phyloP scores from a whole-genome alignment of 1,140 invertebrate species.

The Drosophila virilis region DNA sequence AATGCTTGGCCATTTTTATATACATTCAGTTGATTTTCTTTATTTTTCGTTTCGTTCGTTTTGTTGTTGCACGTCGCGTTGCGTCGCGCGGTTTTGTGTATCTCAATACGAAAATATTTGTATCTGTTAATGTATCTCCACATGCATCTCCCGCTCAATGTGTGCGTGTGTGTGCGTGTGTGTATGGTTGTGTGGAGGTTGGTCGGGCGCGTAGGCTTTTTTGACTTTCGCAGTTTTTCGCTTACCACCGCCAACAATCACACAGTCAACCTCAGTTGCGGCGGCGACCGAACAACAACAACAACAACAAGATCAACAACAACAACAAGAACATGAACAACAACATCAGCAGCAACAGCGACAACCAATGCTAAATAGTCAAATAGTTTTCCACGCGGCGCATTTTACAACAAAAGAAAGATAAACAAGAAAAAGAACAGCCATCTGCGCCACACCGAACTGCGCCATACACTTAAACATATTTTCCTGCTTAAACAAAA shows the following conservation, averaged over 20 bases:
- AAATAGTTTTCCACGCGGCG: conserved; percentile 57
- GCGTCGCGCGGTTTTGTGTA: conserved; percentile 59
- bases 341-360: background rate
- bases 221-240: conserved; percentile 46
- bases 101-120: conserved; percentile 28
- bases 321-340: conserved; percentile 3
- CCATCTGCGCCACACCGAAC: background rate
- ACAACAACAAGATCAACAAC: conserved; percentile 21
- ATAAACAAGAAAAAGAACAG: conserved; percentile 23
- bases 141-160: conserved; percentile 25
- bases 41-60: conserved; percentile 31
- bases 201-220: conserved; percentile 45
- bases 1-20: conserved; percentile 71
- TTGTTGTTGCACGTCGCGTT: conserved; percentile 39
- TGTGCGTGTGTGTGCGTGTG: conserved; percentile 14
- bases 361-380: conserved; percentile 52
- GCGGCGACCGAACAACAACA: conserved; percentile 46
- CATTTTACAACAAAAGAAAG: conserved; percentile 46
- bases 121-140: conserved; percentile 8
- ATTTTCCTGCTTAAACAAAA: too few species aligned
- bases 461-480: too few species aligned
- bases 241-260: conserved; percentile 62
- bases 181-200: conserved; percentile 10
- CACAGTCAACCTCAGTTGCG: conserved; percentile 57
- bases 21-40: conserved; percentile 72